Base-by-base conservation (phyloP, 2,113 vertebrate genomes). In the Falco punctatus region DNA sequence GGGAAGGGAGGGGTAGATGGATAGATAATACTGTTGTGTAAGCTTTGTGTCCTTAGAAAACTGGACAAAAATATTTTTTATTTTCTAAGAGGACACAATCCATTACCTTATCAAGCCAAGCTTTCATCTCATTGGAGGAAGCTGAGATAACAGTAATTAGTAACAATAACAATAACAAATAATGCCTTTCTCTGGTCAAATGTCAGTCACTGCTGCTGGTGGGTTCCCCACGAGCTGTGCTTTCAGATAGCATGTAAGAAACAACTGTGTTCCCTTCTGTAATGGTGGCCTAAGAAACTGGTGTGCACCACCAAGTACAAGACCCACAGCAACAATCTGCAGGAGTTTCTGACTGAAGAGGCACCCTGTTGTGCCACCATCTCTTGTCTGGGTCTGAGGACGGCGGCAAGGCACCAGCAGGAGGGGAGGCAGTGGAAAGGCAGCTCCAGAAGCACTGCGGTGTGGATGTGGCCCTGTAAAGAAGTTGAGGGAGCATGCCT, bases 21-120 rank as follows among this genome's bases (percentile, higher is more conserved):
- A 69, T 44, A 2, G 2, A 59, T 70, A 48, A 67, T 49, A 65
- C 27, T 57, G 79, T 55, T 86, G 32, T 18, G 32, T 88, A 66
- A 73, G 20, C 11, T 78, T 84, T 49, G 21, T 35, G 38, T 90
- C 32, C 65, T 71, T 66, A 74, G 61, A 67, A 93, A 96, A 72
- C 26, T 28, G 88, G 52, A 59, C n/a, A 42, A 49, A 71, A 85
- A 23, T 6, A 2, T 1, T 1, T 24, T 62, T 92, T 75, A 23
- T 72, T 92, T 94, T 92, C 80, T 46, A 73, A 86, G 42, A 89
- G 10, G 18, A 71, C 15, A n/a, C 15, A 49, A 64, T 74, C 46
- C 24, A 51, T 65, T 64, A 58, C 28, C 69, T 72, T 67, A 72
- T 30, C 44, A 71, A 96, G 58, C 27, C 38, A 71, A 82, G 24